These are phyloP conservation scores for Zophobas atratus DNA, from an alignment of 1,140 invertebrate species.

Conservation along the genomic window DNA sequence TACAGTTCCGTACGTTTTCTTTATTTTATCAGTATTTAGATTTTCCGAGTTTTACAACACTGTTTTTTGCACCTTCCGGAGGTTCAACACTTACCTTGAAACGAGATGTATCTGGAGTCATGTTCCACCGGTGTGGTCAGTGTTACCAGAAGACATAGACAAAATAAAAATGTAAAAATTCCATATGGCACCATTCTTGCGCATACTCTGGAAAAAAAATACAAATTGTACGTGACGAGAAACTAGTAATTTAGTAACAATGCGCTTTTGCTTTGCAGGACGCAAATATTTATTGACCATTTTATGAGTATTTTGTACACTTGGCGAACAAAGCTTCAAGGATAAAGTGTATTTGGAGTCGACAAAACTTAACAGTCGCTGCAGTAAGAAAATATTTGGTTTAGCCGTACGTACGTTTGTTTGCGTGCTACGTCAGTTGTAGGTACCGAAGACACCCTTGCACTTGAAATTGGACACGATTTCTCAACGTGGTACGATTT, in stretches of 20 bases:
- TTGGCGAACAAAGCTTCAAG: neutral
- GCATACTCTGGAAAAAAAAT: constrained; percentile 51
- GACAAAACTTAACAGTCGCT: neutral
- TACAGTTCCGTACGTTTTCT: too few species aligned
- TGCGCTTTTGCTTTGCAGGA: neutral
- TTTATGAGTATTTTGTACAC: too few species aligned
- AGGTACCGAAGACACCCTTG: too few species aligned
- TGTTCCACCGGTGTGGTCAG: constrained; percentile 45
- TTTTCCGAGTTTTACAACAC: neutral
- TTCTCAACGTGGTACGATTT: too few species aligned
- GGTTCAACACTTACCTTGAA: constrained; percentile 67
- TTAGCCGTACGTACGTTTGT: too few species aligned
- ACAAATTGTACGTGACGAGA: constrained; percentile 5
- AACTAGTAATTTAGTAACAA: neutral
- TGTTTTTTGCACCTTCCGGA: too few species aligned
- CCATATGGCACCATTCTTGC: constrained; percentile 51
- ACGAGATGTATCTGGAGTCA: constrained; percentile 68
- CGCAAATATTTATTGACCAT: neutral
- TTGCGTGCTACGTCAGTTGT: too few species aligned
- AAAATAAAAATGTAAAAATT: constrained; percentile 38
- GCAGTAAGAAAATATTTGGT: too few species aligned
- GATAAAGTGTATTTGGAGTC: neutral
- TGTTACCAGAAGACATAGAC: constrained; percentile 34
- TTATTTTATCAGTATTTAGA: neutral
- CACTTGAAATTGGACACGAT: too few species aligned